Conservation (phyloP, 2,113 vertebrate genomes). For the Ictalurus furcatus region DNA sequence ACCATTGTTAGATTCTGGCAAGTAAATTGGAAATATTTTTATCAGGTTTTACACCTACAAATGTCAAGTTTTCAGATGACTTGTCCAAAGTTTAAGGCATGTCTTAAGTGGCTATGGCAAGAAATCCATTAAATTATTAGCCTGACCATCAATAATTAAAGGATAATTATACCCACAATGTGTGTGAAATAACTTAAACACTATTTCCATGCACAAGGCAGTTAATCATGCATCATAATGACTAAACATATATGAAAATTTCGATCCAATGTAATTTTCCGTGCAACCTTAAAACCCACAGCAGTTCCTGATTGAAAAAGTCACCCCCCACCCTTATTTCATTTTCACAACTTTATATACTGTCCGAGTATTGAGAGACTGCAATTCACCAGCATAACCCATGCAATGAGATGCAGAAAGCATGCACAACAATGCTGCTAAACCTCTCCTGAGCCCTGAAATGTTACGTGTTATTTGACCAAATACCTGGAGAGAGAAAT, state of each 20-base stretch:
- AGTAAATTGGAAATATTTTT: neutral
- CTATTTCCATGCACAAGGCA: slow-evolving; percentile 48
- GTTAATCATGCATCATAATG: slow-evolving; percentile 42
- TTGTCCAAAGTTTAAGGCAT: neutral
- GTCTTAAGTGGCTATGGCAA: neutral
- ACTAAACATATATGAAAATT: slow-evolving; percentile 12
- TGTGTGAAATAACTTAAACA: neutral
- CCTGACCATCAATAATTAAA: neutral
- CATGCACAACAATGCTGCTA: slow-evolving; percentile 67
- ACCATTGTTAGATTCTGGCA: neutral
- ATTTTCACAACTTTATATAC: neutral
- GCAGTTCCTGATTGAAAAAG: neutral
- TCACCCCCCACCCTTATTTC: too few relatives aligned
- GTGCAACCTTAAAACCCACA: slow-evolving; percentile 38
- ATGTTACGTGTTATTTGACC: slow-evolving; percentile 39
- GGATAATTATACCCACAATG: neutral
- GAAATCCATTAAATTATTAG: neutral
- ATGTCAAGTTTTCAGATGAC: neutral
- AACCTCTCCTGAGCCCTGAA: slow-evolving; percentile 36
- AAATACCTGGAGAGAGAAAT: slow-evolving; percentile 51
- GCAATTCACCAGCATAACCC: slow-evolving; percentile 48
- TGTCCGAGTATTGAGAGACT: slow-evolving; percentile 3
- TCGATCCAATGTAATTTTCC: slow-evolving; percentile 21
- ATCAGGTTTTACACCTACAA: neutral
- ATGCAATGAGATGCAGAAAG: slow-evolving; percentile 72